Evolutionary conservation across 2,113 vertebrate genomes (phyloP).

Genomic region (Otus sunia): DNA sequence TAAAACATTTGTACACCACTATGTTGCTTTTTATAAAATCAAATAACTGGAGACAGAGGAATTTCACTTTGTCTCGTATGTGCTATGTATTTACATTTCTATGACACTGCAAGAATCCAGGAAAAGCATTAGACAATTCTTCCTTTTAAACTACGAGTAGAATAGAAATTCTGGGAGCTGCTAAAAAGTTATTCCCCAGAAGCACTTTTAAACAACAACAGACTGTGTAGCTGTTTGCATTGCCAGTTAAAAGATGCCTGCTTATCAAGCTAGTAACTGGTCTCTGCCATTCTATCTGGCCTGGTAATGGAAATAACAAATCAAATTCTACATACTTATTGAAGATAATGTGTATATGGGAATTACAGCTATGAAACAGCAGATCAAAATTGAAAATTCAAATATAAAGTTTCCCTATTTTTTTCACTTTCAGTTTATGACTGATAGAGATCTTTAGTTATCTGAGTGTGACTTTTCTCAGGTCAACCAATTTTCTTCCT

Average conservation of each 20-base stretch:
- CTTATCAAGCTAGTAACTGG: neutral
- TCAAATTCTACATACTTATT: neutral
- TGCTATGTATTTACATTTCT: neutral
- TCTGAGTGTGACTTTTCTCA: neutral
- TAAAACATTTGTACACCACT: neutral
- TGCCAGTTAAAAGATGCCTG: neutral
- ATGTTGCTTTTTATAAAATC: neutral
- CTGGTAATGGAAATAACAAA: constrained; percentile 5
- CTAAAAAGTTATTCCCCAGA: neutral
- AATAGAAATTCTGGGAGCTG: neutral
- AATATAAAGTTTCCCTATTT: neutral
- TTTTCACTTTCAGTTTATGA: neutral
- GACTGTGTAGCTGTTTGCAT: neutral
- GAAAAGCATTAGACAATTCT: neutral
- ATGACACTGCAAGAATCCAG: neutral
- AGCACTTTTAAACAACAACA: neutral
- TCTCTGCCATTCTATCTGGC: neutral
- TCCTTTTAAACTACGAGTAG: neutral
- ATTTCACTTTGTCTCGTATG: neutral
- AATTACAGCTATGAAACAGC: neutral
- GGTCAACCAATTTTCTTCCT: neutral
- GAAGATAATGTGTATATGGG: neutral
- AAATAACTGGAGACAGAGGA: neutral
- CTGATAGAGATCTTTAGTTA: neutral
- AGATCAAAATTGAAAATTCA: neutral